Base-by-base conservation (phyloP, 1,140 invertebrate genomes). In the Anastrepha obliqua region DNA sequence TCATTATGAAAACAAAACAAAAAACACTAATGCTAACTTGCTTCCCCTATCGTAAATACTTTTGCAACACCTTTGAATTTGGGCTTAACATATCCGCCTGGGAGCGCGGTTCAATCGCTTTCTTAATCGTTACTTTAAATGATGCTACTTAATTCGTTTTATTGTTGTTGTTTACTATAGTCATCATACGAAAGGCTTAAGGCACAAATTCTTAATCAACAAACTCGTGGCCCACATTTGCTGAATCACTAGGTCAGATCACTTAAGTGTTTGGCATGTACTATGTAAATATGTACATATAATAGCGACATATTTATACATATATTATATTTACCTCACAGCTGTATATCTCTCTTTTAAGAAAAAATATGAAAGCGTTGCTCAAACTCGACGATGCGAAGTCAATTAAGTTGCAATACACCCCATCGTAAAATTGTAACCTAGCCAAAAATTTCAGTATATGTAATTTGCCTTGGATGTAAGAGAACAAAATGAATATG, bases 121-220 rank as follows among this genome's bases (percentile, higher is more conserved):
- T 81, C 74, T 81, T 81, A 81, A 81, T 81, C 74, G 74, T 81
- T 55, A 29, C 47, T 81, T 81, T 81, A 81, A 81, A 81, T 58
- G 44, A 29, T 15, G 74, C 74, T 29, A 81, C 74, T 58, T 58
- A 55, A 81, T 58, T 44, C 67, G 13, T 20, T 13, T 67, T 39
- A 42, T 39, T 81, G 74, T 55, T 81, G 42, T 55, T 55, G 47
- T 39, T 67, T 67, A 67, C 60, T 13, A 39, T 9, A 15, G 70
- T 81, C 20, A 55, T 81, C 47, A 81, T 55, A 29, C 8, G 74
- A 81, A 55, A 81, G 47, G 15, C 47, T 81, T 81, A 29, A 8
- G 74, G 13, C 67, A 74, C 15, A 81, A 81, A 81, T 20, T 20
- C 47, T 81, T n/a, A 81, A 81, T 58, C 74, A 20, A 81, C 47